Percentiles rank a stretch among this genome's conserved stretches.
Evolutionary conservation across 1,140 invertebrate genomes (phyloP).

Genomic region (Galleria mellonella): DNA sequence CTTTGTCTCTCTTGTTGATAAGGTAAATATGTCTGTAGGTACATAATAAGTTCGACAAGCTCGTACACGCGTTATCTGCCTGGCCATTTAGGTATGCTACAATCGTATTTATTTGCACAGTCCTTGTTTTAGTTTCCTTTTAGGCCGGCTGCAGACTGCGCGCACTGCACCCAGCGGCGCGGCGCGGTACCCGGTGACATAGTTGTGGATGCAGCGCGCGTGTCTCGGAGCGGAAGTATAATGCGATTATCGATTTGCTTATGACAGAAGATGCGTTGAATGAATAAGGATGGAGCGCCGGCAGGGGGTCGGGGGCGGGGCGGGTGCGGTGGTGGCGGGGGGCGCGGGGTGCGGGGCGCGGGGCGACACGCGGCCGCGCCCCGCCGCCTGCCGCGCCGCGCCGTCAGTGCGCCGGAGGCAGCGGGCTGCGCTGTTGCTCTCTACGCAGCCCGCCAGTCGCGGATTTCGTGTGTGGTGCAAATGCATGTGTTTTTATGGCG

Average conservation of each 20-base stretch:
- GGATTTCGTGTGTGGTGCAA: constrained; percentile 55
- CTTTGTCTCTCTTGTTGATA: no score
- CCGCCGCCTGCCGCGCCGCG: constrained; percentile 13
- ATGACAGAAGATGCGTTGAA: constrained; percentile 71
- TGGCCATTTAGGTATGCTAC: no score
- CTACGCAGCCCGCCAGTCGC: constrained; percentile 54
- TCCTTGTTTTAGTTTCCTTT: no score
- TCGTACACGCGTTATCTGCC: no score
- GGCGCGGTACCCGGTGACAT: constrained; percentile 15
- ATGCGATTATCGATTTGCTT: constrained; percentile 72
- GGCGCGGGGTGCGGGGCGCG: constrained; percentile 10
- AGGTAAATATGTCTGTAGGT: no score
- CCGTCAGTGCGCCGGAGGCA: constrained; percentile 51
- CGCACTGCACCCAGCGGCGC: background rate
- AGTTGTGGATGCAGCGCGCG: constrained; percentile 56
- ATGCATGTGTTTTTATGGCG: constrained; percentile 71
- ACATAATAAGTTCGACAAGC: no score
- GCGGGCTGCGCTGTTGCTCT: constrained; percentile 63
- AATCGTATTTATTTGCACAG: no score
- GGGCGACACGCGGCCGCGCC: background rate
- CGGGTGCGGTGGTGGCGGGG: constrained; percentile 6
- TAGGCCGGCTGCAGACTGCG: no score
- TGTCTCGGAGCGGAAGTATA: constrained; percentile 60
- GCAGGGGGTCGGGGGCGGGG: constrained; percentile 10
- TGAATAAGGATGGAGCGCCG: constrained; percentile 43